Base-by-base conservation (phyloP, 2,797 vertebrate genomes). In the Dromococcyx pavoninus region DNA sequence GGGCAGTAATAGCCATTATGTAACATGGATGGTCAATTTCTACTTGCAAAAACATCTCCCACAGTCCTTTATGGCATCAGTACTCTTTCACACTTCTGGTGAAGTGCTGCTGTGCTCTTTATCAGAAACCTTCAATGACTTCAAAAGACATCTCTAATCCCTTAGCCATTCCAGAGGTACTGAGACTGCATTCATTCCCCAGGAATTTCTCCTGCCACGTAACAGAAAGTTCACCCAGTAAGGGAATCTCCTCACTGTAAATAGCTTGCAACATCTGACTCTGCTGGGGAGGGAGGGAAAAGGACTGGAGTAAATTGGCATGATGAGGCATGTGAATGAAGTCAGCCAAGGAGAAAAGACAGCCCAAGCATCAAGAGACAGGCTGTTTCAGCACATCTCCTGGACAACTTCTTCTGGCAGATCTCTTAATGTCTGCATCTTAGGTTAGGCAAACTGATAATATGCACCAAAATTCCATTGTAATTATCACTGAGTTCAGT, bases 181-280 rank as follows among this genome's bases (percentile, higher is more conserved):
- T 25, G 62, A 84, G 82, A 46, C 54, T 17, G 65, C 73, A 65
- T 85, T 94, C 25, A 91, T 64, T 81, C 39, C 64, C 8, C 4
- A 73, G 65, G 79, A 93, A 83, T 96, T 91, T 93, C 80, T 93
- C 65, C 58, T 91, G 89, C 72, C 85, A 93, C 88, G 91, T 88
- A 94, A 91, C 67, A 90, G 60, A 92, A 88, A 94, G 94, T 93
- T 92, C 91, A 86, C 32, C 14, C 71, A 81, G 69, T 56, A 85
- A 89, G 67, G 88, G 89, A 90, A 94, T 46, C 71, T 88, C 65
- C 69, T 93, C 58, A 23, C 50, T 75, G n/a, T 43, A 94, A 89
- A 91, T 33, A 61, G 48, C 37, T 88, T 96, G 86, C 94, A 93
- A 94, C 86, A 94, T 56, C 64, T 6, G 17, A 65, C 48, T 88